Percentiles rank a stretch among this genome's conserved stretches.
These are phyloP conservation scores for Illadopsis cleaveri DNA, from an alignment of 2,113 vertebrate genomes.

Conservation along the genomic window DNA sequence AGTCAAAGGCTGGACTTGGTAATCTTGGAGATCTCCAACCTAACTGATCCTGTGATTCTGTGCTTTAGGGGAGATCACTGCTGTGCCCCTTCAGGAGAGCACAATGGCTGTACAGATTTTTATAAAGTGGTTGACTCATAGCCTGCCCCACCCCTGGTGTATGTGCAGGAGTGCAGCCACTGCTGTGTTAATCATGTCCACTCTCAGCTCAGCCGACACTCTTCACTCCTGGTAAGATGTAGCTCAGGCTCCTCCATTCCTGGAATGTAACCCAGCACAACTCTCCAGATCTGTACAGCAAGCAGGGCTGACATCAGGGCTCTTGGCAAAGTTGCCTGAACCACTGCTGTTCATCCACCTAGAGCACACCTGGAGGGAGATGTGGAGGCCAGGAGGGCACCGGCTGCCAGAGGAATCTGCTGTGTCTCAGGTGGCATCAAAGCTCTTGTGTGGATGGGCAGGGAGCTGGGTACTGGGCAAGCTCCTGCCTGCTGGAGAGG, in stretches of 20 bases:
- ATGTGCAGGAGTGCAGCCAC: background rate
- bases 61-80: background rate
- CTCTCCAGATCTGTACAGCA: background rate
- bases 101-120: background rate
- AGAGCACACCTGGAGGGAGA: background rate
- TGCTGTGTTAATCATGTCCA: background rate
- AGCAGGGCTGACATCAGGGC: background rate
- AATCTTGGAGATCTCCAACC: background rate
- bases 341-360: background rate
- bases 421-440: background rate
- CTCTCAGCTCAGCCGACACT: rapidly evolving
- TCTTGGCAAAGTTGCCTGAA: background rate
- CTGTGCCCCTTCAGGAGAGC: rapidly evolving
- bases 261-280: background rate
- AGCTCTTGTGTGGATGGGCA: background rate
- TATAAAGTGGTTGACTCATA: background rate
- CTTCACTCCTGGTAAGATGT: background rate
- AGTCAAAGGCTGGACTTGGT: background rate
- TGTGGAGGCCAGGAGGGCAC: background rate
- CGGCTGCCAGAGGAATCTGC: background rate
- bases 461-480: background rate
- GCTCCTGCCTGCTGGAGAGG: background rate
- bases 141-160: background rate
- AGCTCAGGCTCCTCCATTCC: background rate
- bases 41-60: background rate